Percentiles rank a stretch among this genome's conserved stretches.
phyloP scores from a whole-genome alignment of 2,797 vertebrate genomes.

The Lithobates sylvaticus region DNA sequence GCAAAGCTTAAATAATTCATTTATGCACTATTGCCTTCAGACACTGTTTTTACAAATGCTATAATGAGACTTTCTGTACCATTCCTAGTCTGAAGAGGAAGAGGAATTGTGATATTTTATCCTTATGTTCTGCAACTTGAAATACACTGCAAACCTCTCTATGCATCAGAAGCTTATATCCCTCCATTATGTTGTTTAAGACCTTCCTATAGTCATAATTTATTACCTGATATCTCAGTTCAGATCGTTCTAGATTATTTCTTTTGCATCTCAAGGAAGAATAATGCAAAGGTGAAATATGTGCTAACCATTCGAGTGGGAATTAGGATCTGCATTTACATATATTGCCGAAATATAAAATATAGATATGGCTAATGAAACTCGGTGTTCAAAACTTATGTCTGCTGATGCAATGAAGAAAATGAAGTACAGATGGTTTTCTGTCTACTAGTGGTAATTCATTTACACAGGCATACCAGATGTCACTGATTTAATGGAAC shows the following conservation, averaged over 20 bases:
- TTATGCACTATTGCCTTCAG: slow-evolving; percentile 85
- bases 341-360: slow-evolving; percentile 34
- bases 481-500: slow-evolving; percentile 63
- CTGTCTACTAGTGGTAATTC: slow-evolving; percentile 62
- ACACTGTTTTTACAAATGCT: slow-evolving; percentile 89
- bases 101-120: slow-evolving; percentile 45
- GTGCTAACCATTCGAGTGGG: slow-evolving; percentile 11
- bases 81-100: slow-evolving; percentile 73
- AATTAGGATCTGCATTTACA: slow-evolving; percentile 47
- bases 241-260: slow-evolving; percentile 10
- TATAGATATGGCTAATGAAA: slow-evolving; percentile 49
- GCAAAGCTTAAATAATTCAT: slow-evolving; percentile 92
- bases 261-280: neutral
- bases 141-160: slow-evolving; percentile 19
- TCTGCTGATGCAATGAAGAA: slow-evolving; percentile 54
- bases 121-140: slow-evolving; percentile 58
- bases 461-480: slow-evolving; percentile 63
- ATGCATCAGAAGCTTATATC: slow-evolving; percentile 23
- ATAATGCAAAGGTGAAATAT: slow-evolving; percentile 16
- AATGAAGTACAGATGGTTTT: slow-evolving; percentile 61
- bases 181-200: slow-evolving; percentile 24
- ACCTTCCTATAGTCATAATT: slow-evolving; percentile 22
- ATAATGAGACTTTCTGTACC: slow-evolving; percentile 79
- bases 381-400: slow-evolving; percentile 40
- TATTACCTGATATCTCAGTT: slow-evolving; percentile 66